phyloP scores from a whole-genome alignment of 2,797 vertebrate species.

The Enteromius treurensis region DNA sequence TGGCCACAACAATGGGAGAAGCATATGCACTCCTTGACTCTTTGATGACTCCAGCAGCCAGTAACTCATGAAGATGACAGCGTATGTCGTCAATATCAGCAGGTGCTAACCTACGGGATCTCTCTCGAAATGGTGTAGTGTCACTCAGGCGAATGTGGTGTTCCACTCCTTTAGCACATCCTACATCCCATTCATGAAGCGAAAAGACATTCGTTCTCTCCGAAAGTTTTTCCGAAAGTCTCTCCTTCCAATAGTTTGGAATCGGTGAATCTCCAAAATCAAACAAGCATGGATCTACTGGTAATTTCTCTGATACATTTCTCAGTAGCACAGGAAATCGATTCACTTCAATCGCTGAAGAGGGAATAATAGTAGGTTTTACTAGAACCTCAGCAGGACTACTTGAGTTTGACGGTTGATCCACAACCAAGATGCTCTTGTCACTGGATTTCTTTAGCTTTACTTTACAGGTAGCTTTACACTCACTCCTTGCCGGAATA shows the following conservation, averaged over 20 bases:
- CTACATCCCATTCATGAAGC: not conserved
- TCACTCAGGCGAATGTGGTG: not conserved
- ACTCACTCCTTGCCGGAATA: not conserved
- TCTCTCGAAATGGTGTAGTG: not conserved
- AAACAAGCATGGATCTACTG: slow-evolving; percentile 3
- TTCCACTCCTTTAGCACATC: slow-evolving; percentile 1
- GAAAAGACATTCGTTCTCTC: not conserved
- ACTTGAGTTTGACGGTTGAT: not conserved
- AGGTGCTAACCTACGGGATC: not conserved
- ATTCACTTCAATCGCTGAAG: not conserved
- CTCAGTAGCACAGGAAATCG: not conserved
- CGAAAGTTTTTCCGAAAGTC: not conserved
- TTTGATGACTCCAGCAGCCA: not conserved
- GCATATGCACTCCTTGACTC: not conserved
- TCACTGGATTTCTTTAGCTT: not conserved
- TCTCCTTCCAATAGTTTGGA: not conserved
- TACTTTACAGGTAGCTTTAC: not conserved
- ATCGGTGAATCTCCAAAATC: not conserved
- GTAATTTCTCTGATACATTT: too few species aligned
- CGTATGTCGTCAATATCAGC: not conserved
- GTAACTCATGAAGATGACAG: not conserved
- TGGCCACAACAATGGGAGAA: not conserved
- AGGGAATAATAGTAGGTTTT: not conserved
- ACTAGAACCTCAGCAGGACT: not conserved
- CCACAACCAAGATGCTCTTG: not conserved